These are phyloP conservation scores for Dendrolimus pini DNA, from an alignment of 2,888 invertebrate species.

Conservation along the genomic window DNA sequence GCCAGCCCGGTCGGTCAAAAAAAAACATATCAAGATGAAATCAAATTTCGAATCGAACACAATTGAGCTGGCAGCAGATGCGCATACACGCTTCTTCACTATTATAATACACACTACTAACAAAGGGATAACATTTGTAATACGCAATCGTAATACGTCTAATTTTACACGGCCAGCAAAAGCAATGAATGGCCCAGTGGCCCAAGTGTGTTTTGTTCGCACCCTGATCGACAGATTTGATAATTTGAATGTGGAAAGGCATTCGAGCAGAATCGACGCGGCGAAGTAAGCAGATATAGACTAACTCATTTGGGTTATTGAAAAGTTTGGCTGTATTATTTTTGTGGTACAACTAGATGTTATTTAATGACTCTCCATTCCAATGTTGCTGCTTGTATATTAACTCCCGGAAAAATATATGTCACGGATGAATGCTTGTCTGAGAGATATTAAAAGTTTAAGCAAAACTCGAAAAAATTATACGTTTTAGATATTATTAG, in stretches of 20 bases:
- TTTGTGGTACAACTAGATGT: background rate
- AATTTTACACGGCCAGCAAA: slow-evolving; percentile 36
- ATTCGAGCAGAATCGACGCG: slow-evolving; percentile 39
- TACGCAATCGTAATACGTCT: slow-evolving; percentile 48
- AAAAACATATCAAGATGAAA: slow-evolving; percentile 39
- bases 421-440: too few relatives aligned
- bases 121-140: slow-evolving; percentile 49
- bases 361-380: background rate
- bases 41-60: slow-evolving; percentile 55
- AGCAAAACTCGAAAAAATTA: too few relatives aligned
- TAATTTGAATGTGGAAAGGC: slow-evolving; percentile 71
- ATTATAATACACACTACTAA: slow-evolving; percentile 27
- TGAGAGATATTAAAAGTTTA: too few relatives aligned
- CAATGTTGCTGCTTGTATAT: background rate
- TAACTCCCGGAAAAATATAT: background rate
- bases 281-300: background rate
- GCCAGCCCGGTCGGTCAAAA: slow-evolving; percentile 13
- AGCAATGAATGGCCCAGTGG: slow-evolving; percentile 8
- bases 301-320: background rate
- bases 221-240: slow-evolving; percentile 66
- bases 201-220: slow-evolving; percentile 37
- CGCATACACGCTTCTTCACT: slow-evolving; percentile 17
- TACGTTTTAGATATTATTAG: too few relatives aligned
- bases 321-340: background rate
- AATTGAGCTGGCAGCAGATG: slow-evolving; percentile 55